Percentiles rank a stretch among this genome's conserved stretches.
Conservation (phyloP, 30 jellyfish, hydroid and myxozoan species). For the Turritopsis rubra region DNA sequence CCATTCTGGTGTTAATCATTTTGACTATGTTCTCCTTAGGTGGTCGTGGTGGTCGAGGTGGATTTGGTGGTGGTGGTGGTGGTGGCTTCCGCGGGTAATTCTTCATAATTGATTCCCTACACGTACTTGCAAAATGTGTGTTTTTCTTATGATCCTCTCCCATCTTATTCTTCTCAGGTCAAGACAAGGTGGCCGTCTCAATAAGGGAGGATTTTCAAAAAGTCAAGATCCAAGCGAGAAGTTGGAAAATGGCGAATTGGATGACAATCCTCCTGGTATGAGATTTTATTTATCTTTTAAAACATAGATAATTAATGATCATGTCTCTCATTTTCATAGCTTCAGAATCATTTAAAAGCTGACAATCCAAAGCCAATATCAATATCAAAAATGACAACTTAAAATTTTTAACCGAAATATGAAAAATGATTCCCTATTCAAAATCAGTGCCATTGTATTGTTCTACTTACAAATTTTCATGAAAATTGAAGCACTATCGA, state of each 20-base stretch:
- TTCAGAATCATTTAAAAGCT: too few relatives aligned
- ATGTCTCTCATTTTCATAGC: too few relatives aligned
- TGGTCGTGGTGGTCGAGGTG: conserved; percentile 29
- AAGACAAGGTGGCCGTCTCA: conserved; percentile 2
- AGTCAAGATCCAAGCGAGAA: neutral
- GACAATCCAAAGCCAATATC: too few relatives aligned
- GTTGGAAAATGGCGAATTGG: conserved; percentile 17
- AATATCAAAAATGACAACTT: too few relatives aligned
- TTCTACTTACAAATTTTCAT: too few relatives aligned
- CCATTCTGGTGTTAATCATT: too few relatives aligned
- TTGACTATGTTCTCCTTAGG: neutral
- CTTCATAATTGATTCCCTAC: too few relatives aligned
- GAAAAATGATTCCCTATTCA: too few relatives aligned
- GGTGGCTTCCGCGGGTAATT: conserved; percentile 25
- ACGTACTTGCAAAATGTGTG: neutral
- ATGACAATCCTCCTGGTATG: neutral
- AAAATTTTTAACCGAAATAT: too few relatives aligned
- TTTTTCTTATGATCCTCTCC: neutral
- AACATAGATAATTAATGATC: neutral
- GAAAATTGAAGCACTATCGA: too few relatives aligned
- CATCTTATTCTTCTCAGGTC: neutral
- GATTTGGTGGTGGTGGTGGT: conserved; percentile 29
- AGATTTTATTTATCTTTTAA: neutral
- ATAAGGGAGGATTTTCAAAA: conserved; percentile 19
- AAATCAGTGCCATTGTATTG: too few relatives aligned